These are phyloP conservation scores for Coenonympha arcania DNA, from an alignment of 2,888 invertebrate genomes.

Conservation along the genomic window DNA sequence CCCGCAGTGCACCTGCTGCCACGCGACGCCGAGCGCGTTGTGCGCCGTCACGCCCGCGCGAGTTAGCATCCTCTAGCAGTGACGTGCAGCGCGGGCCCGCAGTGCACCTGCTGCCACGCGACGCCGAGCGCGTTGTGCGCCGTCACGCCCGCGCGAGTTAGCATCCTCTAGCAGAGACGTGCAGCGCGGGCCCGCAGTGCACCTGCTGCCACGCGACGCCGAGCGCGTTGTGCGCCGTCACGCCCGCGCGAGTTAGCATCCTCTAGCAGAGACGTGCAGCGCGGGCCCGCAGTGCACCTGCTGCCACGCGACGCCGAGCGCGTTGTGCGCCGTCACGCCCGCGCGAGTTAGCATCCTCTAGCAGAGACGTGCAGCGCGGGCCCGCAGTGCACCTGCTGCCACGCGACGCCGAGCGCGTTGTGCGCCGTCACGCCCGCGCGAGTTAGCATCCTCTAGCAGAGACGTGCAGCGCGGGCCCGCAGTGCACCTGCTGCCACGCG, in stretches of 20 bases:
- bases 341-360: too few relatives aligned
- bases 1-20: constrained; percentile 80
- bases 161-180: too few relatives aligned
- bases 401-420: constrained; percentile 83
- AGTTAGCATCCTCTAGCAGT: too few relatives aligned
- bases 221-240: constrained; percentile 79
- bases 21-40: constrained; percentile 83
- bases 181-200: constrained; percentile 65
- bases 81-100: constrained; percentile 59
- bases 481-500: constrained; percentile 83
- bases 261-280: too few relatives aligned
- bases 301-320: constrained; percentile 86
- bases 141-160: constrained; percentile 85
- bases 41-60: constrained; percentile 82
- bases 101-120: constrained; percentile 83
- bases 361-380: constrained; percentile 58
- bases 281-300: constrained; percentile 73
- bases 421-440: constrained; percentile 82
- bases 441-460: too few relatives aligned
- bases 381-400: constrained; percentile 80
- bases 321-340: constrained; percentile 81
- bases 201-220: constrained; percentile 87
- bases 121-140: constrained; percentile 81
- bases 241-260: constrained; percentile 85
- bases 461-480: constrained; percentile 59